Evolutionary conservation across 2,113 vertebrate species (phyloP), one percentile per base, ranked within the genome.

Genomic region (Vulpes vulpes): DNA sequence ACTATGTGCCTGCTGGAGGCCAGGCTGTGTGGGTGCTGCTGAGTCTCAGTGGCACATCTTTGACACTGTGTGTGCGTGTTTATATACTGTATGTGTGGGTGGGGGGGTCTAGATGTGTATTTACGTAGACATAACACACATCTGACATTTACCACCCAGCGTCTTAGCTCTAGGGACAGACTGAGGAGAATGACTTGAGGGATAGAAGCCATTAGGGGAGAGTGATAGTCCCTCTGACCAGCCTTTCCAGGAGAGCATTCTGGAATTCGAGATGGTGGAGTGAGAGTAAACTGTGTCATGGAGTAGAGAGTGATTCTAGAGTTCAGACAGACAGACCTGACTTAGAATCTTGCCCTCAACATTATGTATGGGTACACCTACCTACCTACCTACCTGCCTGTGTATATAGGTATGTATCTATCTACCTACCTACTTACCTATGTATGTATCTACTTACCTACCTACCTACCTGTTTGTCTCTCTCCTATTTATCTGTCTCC

Each of bases 231-330:
- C 57, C 25, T 88, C 67, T 17, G 32, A 30, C 43, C 23, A 51
- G 73, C 53, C 19, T 91, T 92, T 49, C 12, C 38, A 25, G 9
- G 55, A 79, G 59, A 59, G 3, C 12, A 1, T 62, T 43, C 65
- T 80, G 74, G 43, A 67, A 78, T 30, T 27, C 23, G 32, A n/a
- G 60, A 22, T 74, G 38, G 88, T 8, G 2, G 0, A 22, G 8
- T 57, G 65, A 67, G 35, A 49, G 27, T 27, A 25, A 82, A 53
- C 57, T 64, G 0, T 43, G 51, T 64, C 1, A 2, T 51, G 4
- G 64, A 25, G 62, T 87, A 11, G 80, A n/a, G 65, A 15, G 92
- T 94, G n/a, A 55, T 93, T 67, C 43, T 84, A 85, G 49, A 67
- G 23, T 59, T 19, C 8, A 82, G 64, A 65, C 5, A n/a, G 30